phyloP scores from a whole-genome alignment of 2,113 vertebrate genomes.

The Gymnobelideus leadbeateri region DNA sequence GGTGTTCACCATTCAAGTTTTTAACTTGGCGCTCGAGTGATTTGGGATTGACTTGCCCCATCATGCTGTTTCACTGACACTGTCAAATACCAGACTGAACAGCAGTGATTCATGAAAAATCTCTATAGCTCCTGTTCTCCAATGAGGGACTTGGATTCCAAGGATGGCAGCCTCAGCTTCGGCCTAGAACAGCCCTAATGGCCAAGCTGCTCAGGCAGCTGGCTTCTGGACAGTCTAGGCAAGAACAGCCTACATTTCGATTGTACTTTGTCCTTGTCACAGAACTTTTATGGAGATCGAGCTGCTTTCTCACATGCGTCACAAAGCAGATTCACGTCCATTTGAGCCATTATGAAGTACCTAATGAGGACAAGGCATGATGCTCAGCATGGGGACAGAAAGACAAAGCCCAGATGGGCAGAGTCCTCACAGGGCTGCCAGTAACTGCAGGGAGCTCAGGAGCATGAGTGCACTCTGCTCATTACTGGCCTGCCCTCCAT shows the following conservation, averaged over 20 bases:
- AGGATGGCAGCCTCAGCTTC: neutral
- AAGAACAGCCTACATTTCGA: neutral
- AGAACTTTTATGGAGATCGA: neutral
- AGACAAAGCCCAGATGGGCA: neutral
- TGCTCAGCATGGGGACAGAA: neutral
- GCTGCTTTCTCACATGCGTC: neutral
- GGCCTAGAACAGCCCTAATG: neutral
- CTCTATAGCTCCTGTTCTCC: neutral
- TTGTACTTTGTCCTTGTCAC: neutral
- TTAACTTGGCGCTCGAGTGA: conserved; percentile 3
- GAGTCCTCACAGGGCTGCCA: neutral
- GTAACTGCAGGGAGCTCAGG: no score
- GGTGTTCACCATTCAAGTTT: conserved; percentile 15
- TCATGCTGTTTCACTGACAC: conserved; percentile 4
- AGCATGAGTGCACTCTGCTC: neutral
- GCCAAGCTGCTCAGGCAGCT: no score
- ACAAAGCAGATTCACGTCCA: neutral
- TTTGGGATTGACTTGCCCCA: neutral
- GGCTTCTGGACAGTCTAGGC: neutral
- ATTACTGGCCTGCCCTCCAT: neutral
- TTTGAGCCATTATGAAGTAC: neutral
- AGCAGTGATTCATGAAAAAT: neutral
- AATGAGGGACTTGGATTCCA: neutral
- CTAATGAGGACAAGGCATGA: neutral
- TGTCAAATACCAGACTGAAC: neutral